These are phyloP conservation scores for Watsonalla cultraria DNA, from an alignment of 2,888 invertebrate species.

Conservation along the genomic window DNA sequence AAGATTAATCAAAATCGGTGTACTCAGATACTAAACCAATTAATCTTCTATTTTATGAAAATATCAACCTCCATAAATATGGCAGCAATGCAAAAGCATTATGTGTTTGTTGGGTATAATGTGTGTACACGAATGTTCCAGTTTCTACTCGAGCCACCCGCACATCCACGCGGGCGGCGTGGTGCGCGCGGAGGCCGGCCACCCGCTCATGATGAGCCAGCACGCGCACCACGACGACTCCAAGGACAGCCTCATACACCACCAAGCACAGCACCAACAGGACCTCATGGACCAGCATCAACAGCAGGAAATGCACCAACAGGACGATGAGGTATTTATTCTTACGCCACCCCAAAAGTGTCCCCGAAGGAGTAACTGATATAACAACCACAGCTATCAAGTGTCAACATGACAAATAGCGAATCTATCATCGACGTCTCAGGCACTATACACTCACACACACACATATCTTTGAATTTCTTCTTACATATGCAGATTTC, in stretches of 20 bases:
- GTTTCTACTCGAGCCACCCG: conserved; percentile 71
- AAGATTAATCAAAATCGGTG: too few species aligned
- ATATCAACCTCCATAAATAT: too few species aligned
- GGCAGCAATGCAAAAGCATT: neutral
- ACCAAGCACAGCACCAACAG: conserved; percentile 71
- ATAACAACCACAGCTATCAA: too few species aligned
- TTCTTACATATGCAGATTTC: too few species aligned
- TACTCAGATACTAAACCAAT: too few species aligned
- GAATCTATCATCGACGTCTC: too few species aligned
- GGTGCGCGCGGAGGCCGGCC: conserved; percentile 65
- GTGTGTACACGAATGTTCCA: conserved; percentile 30
- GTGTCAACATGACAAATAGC: too few species aligned
- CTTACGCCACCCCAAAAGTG: too few species aligned
- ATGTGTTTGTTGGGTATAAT: conserved; percentile 1
- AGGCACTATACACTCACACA: neutral
- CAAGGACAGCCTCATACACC: conserved; percentile 71
- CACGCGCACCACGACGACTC: conserved; percentile 69
- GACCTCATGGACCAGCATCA: conserved; percentile 73
- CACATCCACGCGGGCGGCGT: conserved; percentile 71
- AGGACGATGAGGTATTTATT: conserved; percentile 63
- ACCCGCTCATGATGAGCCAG: conserved; percentile 69
- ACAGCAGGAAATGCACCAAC: conserved; percentile 65
- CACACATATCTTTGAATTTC: neutral
- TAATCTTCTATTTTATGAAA: too few species aligned
- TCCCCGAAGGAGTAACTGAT: too few species aligned